A percentile compares a stretch with the other conserved stretches of the same genome.
phyloP scores from a whole-genome alignment of 2,888 invertebrate species.

The Diploptera punctata region DNA sequence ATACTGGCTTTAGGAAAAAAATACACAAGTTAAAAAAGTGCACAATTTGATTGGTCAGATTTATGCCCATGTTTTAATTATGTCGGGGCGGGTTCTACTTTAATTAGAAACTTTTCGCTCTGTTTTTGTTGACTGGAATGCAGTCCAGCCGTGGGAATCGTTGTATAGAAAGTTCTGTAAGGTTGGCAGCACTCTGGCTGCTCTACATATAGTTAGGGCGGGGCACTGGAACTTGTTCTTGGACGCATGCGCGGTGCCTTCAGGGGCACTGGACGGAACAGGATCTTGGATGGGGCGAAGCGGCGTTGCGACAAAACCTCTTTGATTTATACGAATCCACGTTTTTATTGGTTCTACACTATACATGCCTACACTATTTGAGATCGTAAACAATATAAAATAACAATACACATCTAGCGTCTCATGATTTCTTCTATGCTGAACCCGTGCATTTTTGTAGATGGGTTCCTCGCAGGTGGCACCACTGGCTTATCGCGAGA shows the following conservation, averaged over 20 bases:
- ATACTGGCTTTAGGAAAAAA: no score
- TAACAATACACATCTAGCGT: slow-evolving; percentile 60
- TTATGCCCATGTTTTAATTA: no score
- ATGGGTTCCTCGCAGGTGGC: slow-evolving; percentile 60
- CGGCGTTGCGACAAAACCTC: slow-evolving; percentile 4
- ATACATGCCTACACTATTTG: neutral
- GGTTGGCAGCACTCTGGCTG: slow-evolving; percentile 30
- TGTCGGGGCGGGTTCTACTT: no score
- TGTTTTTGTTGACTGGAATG: no score
- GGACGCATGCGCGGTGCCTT: slow-evolving; percentile 27
- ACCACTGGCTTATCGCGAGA: slow-evolving; percentile 49
- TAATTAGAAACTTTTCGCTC: no score
- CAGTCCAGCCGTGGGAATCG: no score
- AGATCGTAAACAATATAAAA: slow-evolving; percentile 14
- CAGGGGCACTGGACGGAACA: slow-evolving; percentile 37
- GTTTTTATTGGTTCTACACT: no score
- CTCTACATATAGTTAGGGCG: slow-evolving; percentile 36
- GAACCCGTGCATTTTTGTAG: slow-evolving; percentile 78
- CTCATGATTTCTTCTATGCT: slow-evolving; percentile 93
- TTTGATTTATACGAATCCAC: no score
- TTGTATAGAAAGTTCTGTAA: no score
- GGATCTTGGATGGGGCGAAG: slow-evolving; percentile 25
- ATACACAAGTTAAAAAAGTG: no score
- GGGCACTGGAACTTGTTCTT: slow-evolving; percentile 21
- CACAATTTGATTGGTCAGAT: no score